phyloP scores from a whole-genome alignment of 2,888 invertebrate genomes.

The Sclerodermus sp. region DNA sequence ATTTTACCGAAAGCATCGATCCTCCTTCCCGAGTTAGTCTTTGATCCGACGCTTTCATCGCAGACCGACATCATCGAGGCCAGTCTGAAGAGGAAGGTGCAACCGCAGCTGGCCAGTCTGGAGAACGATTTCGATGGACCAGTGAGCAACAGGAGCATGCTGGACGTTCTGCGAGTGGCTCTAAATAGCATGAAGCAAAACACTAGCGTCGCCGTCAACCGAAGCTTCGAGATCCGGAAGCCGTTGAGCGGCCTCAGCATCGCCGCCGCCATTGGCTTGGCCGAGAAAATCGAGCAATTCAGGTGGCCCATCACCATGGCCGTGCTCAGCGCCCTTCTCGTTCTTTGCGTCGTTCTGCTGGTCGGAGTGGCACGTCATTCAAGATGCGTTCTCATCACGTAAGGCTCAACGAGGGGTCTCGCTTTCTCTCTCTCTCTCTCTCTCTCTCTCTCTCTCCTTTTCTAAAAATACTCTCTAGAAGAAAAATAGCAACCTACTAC shows the following conservation, averaged over 20 bases:
- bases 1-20: background rate
- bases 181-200: constrained; percentile 73
- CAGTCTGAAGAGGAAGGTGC: constrained; percentile 71
- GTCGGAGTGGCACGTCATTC: constrained; percentile 89
- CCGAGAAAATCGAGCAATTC: constrained; percentile 73
- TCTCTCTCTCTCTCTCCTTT: no score
- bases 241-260: constrained; percentile 74
- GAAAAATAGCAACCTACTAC: no score
- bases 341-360: constrained; percentile 84
- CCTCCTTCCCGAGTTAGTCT: background rate
- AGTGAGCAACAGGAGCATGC: constrained; percentile 75
- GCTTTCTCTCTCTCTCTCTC: background rate
- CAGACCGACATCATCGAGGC: constrained; percentile 77
- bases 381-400: constrained; percentile 83
- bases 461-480: background rate
- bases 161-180: constrained; percentile 71
- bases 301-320: constrained; percentile 91
- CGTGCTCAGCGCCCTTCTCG: constrained; percentile 80
- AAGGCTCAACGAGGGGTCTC: constrained; percentile 42
- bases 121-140: constrained; percentile 78
- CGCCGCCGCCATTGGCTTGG: constrained; percentile 64
- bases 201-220: constrained; percentile 73
- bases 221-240: constrained; percentile 74
- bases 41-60: no score
- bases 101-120: constrained; percentile 71